These are phyloP conservation scores for Eretmochelys imbricata DNA, from an alignment of 2,113 vertebrate species.

Conservation along the genomic window DNA sequence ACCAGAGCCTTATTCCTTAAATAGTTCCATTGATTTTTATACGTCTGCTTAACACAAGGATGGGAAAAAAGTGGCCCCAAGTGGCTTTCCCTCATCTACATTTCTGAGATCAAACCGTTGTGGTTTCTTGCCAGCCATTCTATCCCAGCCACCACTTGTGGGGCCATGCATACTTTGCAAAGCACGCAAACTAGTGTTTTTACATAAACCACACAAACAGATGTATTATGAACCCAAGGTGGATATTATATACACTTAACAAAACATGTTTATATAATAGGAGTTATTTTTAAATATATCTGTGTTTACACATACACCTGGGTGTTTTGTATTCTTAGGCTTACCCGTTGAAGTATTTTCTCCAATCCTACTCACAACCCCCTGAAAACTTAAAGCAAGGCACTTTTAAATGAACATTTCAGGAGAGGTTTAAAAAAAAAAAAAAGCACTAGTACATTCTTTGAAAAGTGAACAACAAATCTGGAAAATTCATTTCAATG, in stretches of 20 bases:
- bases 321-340: background rate
- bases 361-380: background rate
- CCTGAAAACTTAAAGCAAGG: background rate
- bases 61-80: background rate
- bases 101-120: background rate
- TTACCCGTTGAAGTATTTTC: background rate
- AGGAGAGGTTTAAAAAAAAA: background rate
- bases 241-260: background rate
- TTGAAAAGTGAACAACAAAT: background rate
- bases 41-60: background rate
- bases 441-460: background rate
- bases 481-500: background rate
- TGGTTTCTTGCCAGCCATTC: background rate
- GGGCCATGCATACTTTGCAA: too few species aligned
- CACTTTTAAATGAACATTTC: background rate
- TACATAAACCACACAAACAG: too few species aligned
- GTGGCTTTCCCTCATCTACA: background rate
- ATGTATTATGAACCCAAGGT: background rate
- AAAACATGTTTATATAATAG: background rate
- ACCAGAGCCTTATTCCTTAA: too few species aligned
- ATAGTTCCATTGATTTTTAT: too few species aligned
- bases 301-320: background rate
- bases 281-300: background rate
- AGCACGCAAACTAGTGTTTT: too few species aligned
- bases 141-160: too few species aligned